Conservation (phyloP, 2,888 invertebrate genomes). For the Tetropium fuscum region DNA sequence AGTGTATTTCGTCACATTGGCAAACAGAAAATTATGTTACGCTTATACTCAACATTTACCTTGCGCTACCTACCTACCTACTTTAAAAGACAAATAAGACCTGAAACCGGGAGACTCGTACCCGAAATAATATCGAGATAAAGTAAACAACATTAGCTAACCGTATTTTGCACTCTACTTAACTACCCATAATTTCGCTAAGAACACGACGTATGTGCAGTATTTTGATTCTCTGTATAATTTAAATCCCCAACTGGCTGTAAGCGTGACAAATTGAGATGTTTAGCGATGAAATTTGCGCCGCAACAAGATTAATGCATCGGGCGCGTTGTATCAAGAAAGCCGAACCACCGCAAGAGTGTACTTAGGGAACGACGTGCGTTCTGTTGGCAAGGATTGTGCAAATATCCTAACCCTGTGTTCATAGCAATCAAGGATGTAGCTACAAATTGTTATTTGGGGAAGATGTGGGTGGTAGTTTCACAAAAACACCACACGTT, state of each 20-base stretch:
- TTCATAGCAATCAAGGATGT: too few relatives aligned
- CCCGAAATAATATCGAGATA: conserved; percentile 11
- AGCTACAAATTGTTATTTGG: too few relatives aligned
- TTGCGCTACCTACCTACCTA: too few relatives aligned
- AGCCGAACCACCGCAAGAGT: conserved; percentile 22
- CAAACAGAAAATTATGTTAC: too few relatives aligned
- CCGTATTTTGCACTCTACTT: conserved; percentile 16
- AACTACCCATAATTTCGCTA: conserved; percentile 8
- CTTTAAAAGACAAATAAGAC: neutral
- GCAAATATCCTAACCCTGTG: conserved; percentile 5
- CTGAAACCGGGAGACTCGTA: neutral
- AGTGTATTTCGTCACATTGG: too few relatives aligned
- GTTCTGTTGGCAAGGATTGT: conserved; percentile 11
- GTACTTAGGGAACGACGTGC: conserved; percentile 21
- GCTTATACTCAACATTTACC: too few relatives aligned
- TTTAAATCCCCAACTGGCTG: conserved; percentile 31
- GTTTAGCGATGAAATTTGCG: conserved; percentile 37
- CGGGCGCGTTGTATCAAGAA: conserved; percentile 30
- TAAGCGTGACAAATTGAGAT: conserved; percentile 41
- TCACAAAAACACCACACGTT: too few relatives aligned
- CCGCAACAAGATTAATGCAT: conserved; percentile 35
- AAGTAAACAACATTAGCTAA: conserved; percentile 17
- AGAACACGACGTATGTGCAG: conserved; percentile 10
- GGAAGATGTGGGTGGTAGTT: too few relatives aligned
- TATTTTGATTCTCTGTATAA: conserved; percentile 28